These are phyloP conservation scores for Pomacea canaliculata DNA, from an alignment of 2,888 invertebrate genomes.

Conservation along the genomic window DNA sequence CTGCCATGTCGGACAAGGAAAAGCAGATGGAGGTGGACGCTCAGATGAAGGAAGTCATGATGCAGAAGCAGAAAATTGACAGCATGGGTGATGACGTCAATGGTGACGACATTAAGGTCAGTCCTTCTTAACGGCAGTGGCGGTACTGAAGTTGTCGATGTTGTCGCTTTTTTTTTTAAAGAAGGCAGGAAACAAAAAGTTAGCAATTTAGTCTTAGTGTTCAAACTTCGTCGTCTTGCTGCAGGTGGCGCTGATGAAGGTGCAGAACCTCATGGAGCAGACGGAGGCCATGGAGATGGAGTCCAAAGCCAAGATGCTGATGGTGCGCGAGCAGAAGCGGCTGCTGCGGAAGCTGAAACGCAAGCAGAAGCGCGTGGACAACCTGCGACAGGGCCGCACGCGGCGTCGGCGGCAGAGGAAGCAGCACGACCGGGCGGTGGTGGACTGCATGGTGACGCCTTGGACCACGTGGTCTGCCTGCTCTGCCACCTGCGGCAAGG, in stretches of 20 bases:
- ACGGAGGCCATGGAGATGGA: slow-evolving; percentile 40
- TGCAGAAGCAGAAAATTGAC: slow-evolving; percentile 33
- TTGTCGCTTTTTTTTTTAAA: no score
- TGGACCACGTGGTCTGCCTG: slow-evolving; percentile 65
- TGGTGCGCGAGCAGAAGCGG: slow-evolving; percentile 28
- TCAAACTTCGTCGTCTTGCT: background rate
- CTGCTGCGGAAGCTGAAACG: slow-evolving; percentile 23
- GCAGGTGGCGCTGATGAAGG: slow-evolving; percentile 34
- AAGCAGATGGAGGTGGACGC: slow-evolving; percentile 29
- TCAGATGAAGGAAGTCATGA: slow-evolving; percentile 29
- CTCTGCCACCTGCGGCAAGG: slow-evolving; percentile 61
- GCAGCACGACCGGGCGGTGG: slow-evolving; percentile 36
- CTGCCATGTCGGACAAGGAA: slow-evolving; percentile 15
- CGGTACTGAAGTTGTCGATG: no score
- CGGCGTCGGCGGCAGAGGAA: slow-evolving; percentile 29
- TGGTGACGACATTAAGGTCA: slow-evolving; percentile 10
- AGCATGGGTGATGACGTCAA: slow-evolving; percentile 12
- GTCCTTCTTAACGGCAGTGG: background rate
- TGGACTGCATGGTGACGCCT: slow-evolving; percentile 62
- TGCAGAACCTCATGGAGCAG: slow-evolving; percentile 35
- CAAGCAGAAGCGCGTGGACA: slow-evolving; percentile 22
- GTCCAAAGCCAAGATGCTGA: slow-evolving; percentile 7
- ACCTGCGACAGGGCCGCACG: slow-evolving; percentile 6
- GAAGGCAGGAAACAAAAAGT: no score
- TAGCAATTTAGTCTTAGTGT: no score